phyloP scores from a whole-genome alignment of 2,888 invertebrate species.

The Octonoba sinensis region DNA sequence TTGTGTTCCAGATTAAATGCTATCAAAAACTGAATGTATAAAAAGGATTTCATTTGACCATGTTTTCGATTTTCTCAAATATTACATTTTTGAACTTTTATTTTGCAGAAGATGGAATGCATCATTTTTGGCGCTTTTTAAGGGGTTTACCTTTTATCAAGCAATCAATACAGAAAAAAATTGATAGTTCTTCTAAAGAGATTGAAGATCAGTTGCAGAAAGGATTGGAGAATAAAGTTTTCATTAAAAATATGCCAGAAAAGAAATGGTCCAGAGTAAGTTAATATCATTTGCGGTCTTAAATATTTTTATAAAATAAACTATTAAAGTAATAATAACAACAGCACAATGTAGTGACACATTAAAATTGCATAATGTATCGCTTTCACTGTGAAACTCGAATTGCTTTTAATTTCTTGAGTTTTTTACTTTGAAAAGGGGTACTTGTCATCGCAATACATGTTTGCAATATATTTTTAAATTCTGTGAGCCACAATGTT shows the following conservation, averaged over 20 bases:
- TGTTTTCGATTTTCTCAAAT: no score
- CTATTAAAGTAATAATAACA: no score
- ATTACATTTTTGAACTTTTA: no score
- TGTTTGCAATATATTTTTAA: no score
- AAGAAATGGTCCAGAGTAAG: constrained; percentile 18
- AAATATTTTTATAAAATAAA: no score
- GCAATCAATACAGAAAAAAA: constrained; percentile 25
- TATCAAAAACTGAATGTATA: no score
- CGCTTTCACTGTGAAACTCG: background rate
- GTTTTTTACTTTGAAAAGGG: background rate
- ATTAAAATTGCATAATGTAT: background rate
- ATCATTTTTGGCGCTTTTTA: constrained; percentile 14
- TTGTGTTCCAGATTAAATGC: no score
- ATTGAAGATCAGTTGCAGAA: constrained; percentile 37
- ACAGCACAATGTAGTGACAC: no score
- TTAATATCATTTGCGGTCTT: background rate
- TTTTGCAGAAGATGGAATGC: constrained; percentile 27
- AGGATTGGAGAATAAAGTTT: constrained; percentile 41
- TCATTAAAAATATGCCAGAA: constrained; percentile 28
- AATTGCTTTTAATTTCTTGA: background rate
- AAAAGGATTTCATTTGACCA: no score
- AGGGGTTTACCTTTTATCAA: constrained; percentile 33
- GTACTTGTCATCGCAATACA: no score
- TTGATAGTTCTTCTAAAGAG: constrained; percentile 35
- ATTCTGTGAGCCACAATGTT: no score